phyloP scores from a whole-genome alignment of 1,140 invertebrate genomes.

The Coptotermes formosanus region DNA sequence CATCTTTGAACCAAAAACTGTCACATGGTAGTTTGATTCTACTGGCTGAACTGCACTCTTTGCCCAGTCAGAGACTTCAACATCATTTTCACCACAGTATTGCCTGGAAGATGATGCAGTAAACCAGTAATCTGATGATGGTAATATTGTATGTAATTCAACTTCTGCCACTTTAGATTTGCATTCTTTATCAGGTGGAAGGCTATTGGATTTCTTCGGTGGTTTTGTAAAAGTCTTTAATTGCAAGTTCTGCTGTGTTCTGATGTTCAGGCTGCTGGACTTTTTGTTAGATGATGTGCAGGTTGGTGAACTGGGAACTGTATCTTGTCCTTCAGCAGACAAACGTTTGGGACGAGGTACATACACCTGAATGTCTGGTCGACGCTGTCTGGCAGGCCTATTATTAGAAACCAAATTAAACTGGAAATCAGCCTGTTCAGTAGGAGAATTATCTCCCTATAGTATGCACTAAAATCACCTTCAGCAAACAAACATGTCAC shows the following conservation, averaged over 20 bases:
- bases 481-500: too few relatives aligned
- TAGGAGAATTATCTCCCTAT: too few relatives aligned
- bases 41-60: background rate
- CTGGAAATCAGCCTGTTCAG: too few relatives aligned
- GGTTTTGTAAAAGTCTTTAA: background rate
- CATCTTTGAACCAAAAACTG: background rate
- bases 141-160: background rate
- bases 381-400: slow-evolving; percentile 43
- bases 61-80: background rate
- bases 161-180: background rate
- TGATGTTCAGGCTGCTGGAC: background rate
- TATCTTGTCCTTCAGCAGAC: background rate
- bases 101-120: background rate
- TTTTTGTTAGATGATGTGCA: background rate
- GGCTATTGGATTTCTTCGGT: background rate
- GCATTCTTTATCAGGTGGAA: background rate
- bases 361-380: slow-evolving; percentile 75
- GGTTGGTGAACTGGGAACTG: background rate
- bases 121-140: background rate
- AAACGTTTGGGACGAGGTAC: slow-evolving; percentile 66
- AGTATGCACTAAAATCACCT: too few relatives aligned
- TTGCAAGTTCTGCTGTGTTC: background rate
- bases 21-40: background rate
- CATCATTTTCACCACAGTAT: background rate
- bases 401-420: background rate